Evolutionary conservation across 2,888 invertebrate species (phyloP), one percentile per base, ranked within the genome.

Genomic region (Plusia festucae): DNA sequence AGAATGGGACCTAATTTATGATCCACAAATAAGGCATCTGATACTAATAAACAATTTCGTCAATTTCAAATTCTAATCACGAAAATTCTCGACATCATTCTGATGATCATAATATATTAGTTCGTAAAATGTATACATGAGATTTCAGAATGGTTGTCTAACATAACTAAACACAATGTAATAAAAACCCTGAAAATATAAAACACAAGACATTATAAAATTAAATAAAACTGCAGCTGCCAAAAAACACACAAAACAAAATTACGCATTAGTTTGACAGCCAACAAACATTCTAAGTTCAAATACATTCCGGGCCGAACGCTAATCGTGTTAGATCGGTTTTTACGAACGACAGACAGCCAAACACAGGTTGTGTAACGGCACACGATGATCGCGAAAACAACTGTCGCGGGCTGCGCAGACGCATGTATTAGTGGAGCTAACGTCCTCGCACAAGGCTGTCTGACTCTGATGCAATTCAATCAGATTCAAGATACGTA

Each of bases 401-500:
- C 82, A 76, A 79, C 76, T 71, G 75, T 73, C 76, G 73, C 57
- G 54, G 82, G 78, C 82, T 79, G 82, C 86, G 82, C 82, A 78
- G 69, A 82, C 87, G 89, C 88, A 89, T 89, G 78, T 78, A 85
- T 88, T 87, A 86, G 72, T 62, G 77, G 72, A 85, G 90, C 84
- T 85, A 90, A 90, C 87, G 89, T 73, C 89, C 90, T 85, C 85
- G 64, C 70, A 80, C 90, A 91, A 91, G 91, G 91, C 81, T 89
- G 88, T 86, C 86, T 87, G 85, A 72, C 73, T 75, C 68, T 68
- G 74, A 74, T 82, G 80, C 84, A 83, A 86, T 82, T 81, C 81
- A 85, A 84, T 85, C 71, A 83, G 77, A 81, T 78, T 76, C 78
- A 70, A 74, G 76, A 77, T 72, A 79, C 71, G 68, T 76, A 73